Base-by-base conservation (phyloP, 1,140 invertebrate genomes). In the Aradophagus sp. region DNA sequence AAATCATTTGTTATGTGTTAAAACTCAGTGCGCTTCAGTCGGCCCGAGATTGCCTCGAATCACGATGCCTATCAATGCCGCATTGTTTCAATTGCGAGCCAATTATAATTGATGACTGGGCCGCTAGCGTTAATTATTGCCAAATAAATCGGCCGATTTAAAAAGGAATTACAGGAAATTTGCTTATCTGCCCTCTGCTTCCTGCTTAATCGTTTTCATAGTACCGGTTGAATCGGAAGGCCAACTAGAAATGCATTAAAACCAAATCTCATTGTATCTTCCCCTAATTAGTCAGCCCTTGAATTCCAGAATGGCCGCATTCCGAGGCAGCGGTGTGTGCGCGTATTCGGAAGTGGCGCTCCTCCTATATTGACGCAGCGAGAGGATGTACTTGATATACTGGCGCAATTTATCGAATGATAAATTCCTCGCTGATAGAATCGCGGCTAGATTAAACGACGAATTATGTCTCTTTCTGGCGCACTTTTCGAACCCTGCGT, bases 381-480 rank as follows among this genome's bases (percentile, higher is more conserved):
- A 53, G 62, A 75, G 75, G 76, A 78, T 77, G 76, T 77, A 65
- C 67, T 74, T 78, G 79, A 79, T 80, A 80, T 78, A 80, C 50
- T 66, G 50, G 73, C 36, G 77, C 83, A 86, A 85, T 86, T 85
- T 85, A 85, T 85, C 83, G 83, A 86, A 85, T 86, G 84, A 86
- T 86, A 86, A 84, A 86, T 86, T 85, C 77, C 76, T 58, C 53
- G 31, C 62, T 80, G 84, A 84, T 85, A 82, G 83, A 77, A 85
- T 84, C 84, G 78, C 78, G 79, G 82, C 83, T 82, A 83, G 83
- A 85, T 86, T 86, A 84, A 84, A 84, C 80, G 83, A 79, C 82
- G 56, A 77, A 83, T 81, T 82, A 77, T 69, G 78, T 73, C 55
- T 63, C 50, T 69, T 61, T 74, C 73, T 74, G 59, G 31, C 55